phyloP scores from a whole-genome alignment of 2,888 invertebrate species.

The Polydrusus cervinus region DNA sequence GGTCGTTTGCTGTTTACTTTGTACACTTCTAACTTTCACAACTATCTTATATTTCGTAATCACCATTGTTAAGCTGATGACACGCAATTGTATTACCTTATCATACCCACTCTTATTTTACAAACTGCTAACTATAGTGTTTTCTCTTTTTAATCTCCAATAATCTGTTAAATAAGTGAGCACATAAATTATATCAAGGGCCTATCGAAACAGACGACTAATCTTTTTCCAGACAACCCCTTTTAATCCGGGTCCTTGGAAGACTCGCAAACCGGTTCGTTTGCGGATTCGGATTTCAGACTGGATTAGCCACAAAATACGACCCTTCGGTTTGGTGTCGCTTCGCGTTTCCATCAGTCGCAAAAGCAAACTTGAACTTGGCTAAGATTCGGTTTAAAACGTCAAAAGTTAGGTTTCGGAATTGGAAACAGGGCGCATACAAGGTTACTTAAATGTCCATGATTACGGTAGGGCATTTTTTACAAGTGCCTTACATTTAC shows the following conservation, averaged over 20 bases:
- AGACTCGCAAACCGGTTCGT: slow-evolving; percentile 37
- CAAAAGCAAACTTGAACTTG: slow-evolving; percentile 36
- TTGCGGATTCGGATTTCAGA: slow-evolving; percentile 40
- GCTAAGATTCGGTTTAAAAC: neutral
- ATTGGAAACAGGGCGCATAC: no score
- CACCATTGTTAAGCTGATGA: no score
- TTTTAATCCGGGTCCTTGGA: slow-evolving; percentile 35
- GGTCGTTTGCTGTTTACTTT: no score
- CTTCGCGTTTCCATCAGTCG: slow-evolving; percentile 39
- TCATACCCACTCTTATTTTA: no score
- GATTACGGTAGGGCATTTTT: no score
- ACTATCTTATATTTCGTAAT: no score
- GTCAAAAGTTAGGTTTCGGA: no score
- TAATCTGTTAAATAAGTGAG: slow-evolving; percentile 15
- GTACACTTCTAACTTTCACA: no score
- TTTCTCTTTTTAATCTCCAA: neutral
- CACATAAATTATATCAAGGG: slow-evolving; percentile 34
- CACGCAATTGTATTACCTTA: no score
- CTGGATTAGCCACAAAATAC: slow-evolving; percentile 46
- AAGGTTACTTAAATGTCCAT: no score
- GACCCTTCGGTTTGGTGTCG: slow-evolving; percentile 42
- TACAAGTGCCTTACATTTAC: no score
- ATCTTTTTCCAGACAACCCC: slow-evolving; percentile 41
- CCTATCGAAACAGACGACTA: slow-evolving; percentile 34
- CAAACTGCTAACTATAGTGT: no score